Evolutionary conservation across 1,140 invertebrate genomes (phyloP).

Genomic region (Pentalonia nigronervosa): DNA sequence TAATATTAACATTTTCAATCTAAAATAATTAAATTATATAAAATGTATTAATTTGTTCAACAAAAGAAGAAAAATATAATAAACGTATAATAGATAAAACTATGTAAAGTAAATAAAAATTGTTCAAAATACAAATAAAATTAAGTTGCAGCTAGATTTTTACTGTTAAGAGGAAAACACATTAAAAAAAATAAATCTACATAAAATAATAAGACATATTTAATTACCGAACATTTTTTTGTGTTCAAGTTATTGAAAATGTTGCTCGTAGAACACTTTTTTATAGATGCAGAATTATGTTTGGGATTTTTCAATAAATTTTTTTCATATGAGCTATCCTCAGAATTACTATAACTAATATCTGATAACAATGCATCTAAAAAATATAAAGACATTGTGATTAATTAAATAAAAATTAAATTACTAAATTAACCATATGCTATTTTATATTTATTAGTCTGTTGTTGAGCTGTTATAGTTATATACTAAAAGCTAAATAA

Average conservation of each 20-base stretch:
- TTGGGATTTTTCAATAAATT: neutral
- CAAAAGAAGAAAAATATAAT: neutral
- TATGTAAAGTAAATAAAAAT: neutral
- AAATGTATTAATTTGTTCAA: neutral
- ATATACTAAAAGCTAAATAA: too few species aligned
- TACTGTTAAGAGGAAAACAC: neutral
- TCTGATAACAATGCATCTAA: conserved; percentile 48
- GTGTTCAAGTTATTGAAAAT: neutral
- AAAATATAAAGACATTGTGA: neutral
- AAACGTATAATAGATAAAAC: neutral
- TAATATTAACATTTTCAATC: conserved; percentile 24
- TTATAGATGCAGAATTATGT: neutral
- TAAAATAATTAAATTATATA: neutral
- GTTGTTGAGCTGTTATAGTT: too few species aligned
- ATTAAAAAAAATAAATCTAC: neutral
- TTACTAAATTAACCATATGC: neutral
- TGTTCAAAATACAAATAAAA: neutral
- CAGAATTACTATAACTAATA: conserved; percentile 41
- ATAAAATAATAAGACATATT: neutral
- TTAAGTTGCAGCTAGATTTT: neutral
- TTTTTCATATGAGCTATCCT: conserved; percentile 42
- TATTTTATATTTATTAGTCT: neutral
- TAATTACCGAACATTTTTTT: conserved; percentile 20
- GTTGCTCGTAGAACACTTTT: neutral
- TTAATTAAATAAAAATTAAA: neutral